A percentile compares a stretch with the other conserved stretches of the same genome.
Evolutionary conservation across 2,113 vertebrate genomes (phyloP).

Genomic region (Eidolon helvum): DNA sequence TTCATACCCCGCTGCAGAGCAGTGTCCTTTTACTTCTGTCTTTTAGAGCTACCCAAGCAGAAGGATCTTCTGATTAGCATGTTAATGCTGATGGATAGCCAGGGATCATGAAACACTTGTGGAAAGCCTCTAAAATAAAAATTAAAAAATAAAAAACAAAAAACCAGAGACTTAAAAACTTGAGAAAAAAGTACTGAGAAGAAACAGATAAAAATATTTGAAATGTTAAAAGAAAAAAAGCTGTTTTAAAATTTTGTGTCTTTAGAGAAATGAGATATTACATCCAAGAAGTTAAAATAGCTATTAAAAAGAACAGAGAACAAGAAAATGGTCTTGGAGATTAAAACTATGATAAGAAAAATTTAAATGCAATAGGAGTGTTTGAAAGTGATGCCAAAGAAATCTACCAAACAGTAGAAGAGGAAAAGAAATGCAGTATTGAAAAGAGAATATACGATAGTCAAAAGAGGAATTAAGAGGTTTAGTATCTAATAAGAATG

Average conservation of each 20-base stretch:
- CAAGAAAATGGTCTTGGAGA: background rate
- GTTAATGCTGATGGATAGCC: background rate
- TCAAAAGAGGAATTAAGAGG: background rate
- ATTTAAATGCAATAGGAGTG: background rate
- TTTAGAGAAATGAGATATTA: background rate
- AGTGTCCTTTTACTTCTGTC: background rate
- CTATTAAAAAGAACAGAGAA: constrained; percentile 16
- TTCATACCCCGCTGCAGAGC: background rate
- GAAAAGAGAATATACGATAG: background rate
- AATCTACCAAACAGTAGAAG: background rate
- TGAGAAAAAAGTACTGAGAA: background rate
- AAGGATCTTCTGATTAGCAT: background rate
- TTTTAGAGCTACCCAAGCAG: background rate
- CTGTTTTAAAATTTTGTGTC: background rate
- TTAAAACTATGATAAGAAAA: constrained; percentile 26
- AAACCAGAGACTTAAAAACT: background rate
- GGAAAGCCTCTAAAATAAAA: background rate
- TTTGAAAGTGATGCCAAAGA: background rate
- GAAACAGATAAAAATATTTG: background rate
- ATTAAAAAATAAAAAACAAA: background rate
- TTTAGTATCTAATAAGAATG: background rate
- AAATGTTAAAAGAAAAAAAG: background rate
- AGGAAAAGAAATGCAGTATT: background rate
- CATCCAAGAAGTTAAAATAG: background rate
- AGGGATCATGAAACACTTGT: background rate